A percentile compares a stretch with the other conserved stretches of the same genome.
Conservation (phyloP, 2,113 vertebrate genomes). For the Crotalus tigris region DNA sequence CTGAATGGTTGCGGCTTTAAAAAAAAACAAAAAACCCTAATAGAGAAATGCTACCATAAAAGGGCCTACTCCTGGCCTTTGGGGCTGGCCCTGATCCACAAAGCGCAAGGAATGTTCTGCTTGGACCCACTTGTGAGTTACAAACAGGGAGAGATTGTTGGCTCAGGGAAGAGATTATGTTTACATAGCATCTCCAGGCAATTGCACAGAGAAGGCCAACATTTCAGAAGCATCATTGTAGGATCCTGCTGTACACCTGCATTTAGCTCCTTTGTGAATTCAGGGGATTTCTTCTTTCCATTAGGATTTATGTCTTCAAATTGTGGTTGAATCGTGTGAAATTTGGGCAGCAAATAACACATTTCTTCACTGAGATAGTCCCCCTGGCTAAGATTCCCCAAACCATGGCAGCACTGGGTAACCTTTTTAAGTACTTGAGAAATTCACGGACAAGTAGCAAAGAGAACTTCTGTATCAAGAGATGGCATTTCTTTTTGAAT, state of each 20-base stretch:
- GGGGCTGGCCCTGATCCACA: constrained; percentile 54
- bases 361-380: background rate
- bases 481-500: background rate
- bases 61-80: constrained; percentile 67
- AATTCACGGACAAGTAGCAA: background rate
- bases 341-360: background rate
- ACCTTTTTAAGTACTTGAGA: background rate
- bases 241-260: background rate
- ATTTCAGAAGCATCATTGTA: background rate
- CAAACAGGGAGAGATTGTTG: constrained; percentile 26
- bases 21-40: constrained; percentile 43
- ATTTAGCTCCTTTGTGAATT: background rate
- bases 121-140: constrained; percentile 25
- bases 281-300: background rate
- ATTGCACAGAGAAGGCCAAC: background rate
- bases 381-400: background rate
- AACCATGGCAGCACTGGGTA: background rate
- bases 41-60: constrained; percentile 69
- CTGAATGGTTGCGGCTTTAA: constrained; percentile 7
- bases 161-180: background rate
- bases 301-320: background rate
- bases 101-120: constrained; percentile 67
- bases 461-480: background rate
- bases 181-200: constrained; percentile 24
- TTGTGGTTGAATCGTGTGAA: background rate